Conservation (phyloP, 1,140 invertebrate species). For the Drosophila nebulosa region DNA sequence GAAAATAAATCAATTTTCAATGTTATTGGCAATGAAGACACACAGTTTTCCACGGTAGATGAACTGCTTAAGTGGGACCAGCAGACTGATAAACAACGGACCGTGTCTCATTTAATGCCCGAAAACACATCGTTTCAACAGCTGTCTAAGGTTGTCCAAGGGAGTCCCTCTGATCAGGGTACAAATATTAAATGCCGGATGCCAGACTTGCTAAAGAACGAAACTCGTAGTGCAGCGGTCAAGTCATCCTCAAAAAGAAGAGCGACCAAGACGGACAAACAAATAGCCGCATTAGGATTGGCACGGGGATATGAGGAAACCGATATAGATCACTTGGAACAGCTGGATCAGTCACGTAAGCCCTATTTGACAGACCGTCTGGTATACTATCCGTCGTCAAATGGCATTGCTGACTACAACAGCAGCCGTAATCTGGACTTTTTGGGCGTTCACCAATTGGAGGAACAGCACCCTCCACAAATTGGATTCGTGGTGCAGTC, state of each 20-base stretch:
- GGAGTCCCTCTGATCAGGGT: not conserved
- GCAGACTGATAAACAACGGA: not conserved
- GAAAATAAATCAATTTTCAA: constrained; percentile 79
- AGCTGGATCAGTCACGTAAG: constrained; percentile 25
- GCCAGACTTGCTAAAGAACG: constrained; percentile 58
- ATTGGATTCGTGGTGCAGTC: not conserved
- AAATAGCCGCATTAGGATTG: not conserved
- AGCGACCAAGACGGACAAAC: not conserved
- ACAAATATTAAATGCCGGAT: constrained; percentile 22
- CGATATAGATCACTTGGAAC: constrained; percentile 29
- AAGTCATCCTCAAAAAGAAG: not conserved
- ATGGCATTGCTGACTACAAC: constrained; percentile 53
- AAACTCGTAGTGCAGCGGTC: not conserved
- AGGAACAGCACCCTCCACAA: constrained; percentile 12
- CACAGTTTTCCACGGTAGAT: constrained; percentile 35
- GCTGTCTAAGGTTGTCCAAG: not conserved
- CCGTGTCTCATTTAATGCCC: not conserved
- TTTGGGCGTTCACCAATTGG: constrained; percentile 20
- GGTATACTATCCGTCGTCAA: constrained; percentile 72
- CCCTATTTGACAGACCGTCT: constrained; percentile 61
- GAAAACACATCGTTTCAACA: not conserved
- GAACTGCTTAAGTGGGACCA: constrained; percentile 62
- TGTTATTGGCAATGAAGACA: constrained; percentile 6
- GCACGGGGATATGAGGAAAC: constrained; percentile 21
- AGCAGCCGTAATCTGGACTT: constrained; percentile 59